Evolutionary conservation across 2,888 invertebrate genomes (phyloP), one percentile per base, ranked within the genome.

Genomic region (Amiota mariae): DNA sequence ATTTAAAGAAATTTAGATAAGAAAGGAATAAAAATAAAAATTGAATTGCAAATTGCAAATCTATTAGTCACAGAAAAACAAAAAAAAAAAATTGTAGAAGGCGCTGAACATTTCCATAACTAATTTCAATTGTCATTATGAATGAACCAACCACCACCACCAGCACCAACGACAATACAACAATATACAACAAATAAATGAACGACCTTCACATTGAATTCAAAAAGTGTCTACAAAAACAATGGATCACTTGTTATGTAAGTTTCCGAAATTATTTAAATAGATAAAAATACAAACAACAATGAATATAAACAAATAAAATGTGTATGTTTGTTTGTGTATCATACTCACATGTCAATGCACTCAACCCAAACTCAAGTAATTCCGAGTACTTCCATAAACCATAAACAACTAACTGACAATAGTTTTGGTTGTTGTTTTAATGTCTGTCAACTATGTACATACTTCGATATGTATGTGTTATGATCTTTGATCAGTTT

Each of bases 161-260:
- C 24, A 2, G 3, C 2, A 2, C 1, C 36, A 36, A 36, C 6
- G 3, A 51, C 12, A 51, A 73, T 64, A 74, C 64, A 54, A 46
- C 11, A n/a, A n/a, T n/a, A n/a, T n/a, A n/a, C 66, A 66, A n/a
- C 36, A 66, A 49, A 61, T 73, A 70, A 54, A 71, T 71, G 76
- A 72, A 74, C 76, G 81, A 81, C 81, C 81, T 81, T 81, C 79
- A 81, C 80, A 81, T 81, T 81, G 80, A 80, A 80, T 80, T 76
- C 56, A 72, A 75, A 12, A 13, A 46, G n/a, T 46, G 63, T 51
- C 67, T 24, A 20, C 46, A 13, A 54, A 63, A 12, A 63, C 11
- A n/a, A 36, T 46, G 36, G n/a, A 54, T 54, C 13, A 59, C 8
- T 9, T 59, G 20, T 66, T 66, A 66, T 20, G 46, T 48, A 66